Evolutionary conservation across 2,797 vertebrate species (phyloP).

Genomic region (Myiothlypis coronata): DNA sequence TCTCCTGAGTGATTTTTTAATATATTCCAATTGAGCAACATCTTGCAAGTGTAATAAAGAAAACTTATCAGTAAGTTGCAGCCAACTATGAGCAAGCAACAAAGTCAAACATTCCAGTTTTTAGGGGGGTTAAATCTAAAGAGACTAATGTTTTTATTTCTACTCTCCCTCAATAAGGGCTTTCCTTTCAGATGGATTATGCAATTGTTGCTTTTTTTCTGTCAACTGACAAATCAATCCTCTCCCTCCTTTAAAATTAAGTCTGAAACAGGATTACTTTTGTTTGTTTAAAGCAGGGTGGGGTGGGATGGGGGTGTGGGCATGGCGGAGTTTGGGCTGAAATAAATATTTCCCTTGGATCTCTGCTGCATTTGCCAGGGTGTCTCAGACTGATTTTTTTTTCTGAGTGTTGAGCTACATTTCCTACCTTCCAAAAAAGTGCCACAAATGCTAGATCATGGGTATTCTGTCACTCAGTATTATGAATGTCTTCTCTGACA

Average conservation of each 20-base stretch:
- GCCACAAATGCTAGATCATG: neutral
- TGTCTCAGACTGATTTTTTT: neutral
- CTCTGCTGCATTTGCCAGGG: neutral
- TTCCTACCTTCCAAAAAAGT: neutral
- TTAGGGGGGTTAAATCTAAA: neutral
- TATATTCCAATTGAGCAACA: neutral
- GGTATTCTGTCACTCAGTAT: neutral
- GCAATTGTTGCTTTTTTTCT: neutral
- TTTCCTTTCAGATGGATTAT: neutral
- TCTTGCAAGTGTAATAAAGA: neutral
- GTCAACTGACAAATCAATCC: neutral
- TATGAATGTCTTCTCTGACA: neutral
- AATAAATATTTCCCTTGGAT: conserved; percentile 4
- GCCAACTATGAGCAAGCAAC: neutral
- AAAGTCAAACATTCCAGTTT: neutral
- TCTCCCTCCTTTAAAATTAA: neutral
- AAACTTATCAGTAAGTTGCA: neutral
- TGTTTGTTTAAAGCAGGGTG: neutral
- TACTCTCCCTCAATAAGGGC: neutral
- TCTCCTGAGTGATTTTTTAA: neutral
- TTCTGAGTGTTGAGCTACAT: neutral
- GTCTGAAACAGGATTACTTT: neutral
- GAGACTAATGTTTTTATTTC: neutral
- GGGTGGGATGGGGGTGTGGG: neutral
- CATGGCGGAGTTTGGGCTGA: neutral